A percentile compares a stretch with the other conserved stretches of the same genome.
These are phyloP conservation scores for Pollenia griseotomentosa DNA, from an alignment of 2,888 invertebrate genomes.

Conservation along the genomic window DNA sequence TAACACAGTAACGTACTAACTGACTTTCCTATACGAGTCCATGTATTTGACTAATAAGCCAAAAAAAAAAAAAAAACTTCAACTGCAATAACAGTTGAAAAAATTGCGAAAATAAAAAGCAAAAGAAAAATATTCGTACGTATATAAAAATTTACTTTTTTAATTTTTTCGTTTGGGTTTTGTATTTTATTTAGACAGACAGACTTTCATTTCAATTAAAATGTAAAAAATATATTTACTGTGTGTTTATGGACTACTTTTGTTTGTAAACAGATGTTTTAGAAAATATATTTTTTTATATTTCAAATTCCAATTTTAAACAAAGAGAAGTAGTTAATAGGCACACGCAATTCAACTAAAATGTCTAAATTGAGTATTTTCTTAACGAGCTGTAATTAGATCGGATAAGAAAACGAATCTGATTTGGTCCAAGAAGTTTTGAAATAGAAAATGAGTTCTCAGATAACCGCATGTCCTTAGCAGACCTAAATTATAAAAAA, in stretches of 20 bases:
- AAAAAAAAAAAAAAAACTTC: constrained; percentile 2
- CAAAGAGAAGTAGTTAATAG: no score
- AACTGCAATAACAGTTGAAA: constrained; percentile 25
- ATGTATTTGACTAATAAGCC: constrained; percentile 46
- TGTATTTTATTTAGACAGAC: neutral
- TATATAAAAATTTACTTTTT: constrained; percentile 44
- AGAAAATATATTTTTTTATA: neutral
- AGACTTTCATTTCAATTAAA: constrained; percentile 41
- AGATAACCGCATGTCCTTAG: no score
- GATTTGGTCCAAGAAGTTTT: no score
- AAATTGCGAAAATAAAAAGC: constrained; percentile 31
- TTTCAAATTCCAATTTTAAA: no score
- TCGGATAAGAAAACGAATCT: no score
- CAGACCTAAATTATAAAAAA: no score
- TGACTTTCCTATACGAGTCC: constrained; percentile 59
- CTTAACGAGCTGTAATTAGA: no score
- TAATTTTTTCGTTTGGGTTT: constrained; percentile 6
- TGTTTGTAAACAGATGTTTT: constrained; percentile 26
- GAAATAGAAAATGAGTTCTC: no score
- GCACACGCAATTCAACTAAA: no score
- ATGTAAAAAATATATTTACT: neutral
- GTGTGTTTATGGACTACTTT: neutral
- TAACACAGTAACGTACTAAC: constrained; percentile 73
- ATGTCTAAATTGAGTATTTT: no score
- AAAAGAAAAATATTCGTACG: neutral